These are phyloP conservation scores for Jaculus jaculus DNA, from an alignment of 2,113 vertebrate species.

Conservation along the genomic window DNA sequence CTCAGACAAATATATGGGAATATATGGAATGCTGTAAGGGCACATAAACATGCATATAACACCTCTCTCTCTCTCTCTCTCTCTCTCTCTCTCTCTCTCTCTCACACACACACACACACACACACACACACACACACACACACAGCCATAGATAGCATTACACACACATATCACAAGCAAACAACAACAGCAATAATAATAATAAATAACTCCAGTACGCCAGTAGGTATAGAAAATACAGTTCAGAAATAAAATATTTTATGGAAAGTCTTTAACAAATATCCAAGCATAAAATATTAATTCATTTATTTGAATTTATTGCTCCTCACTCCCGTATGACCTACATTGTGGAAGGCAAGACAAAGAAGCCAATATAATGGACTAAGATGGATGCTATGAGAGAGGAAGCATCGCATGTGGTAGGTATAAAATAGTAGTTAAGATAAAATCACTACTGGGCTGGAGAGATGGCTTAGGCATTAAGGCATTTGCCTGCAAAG, in stretches of 20 bases:
- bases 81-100: too few relatives aligned
- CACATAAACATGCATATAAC: too few relatives aligned
- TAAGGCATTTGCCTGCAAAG: too few relatives aligned
- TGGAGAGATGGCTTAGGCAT: too few relatives aligned
- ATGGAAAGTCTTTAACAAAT: neutral
- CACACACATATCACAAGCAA: too few relatives aligned
- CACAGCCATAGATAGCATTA: too few relatives aligned
- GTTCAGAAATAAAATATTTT: neutral
- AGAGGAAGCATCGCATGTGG: neutral
- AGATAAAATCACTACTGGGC: neutral
- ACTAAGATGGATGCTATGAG: neutral
- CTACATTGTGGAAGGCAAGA: neutral
- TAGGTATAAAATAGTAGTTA: neutral
- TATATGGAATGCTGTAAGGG: too few relatives aligned
- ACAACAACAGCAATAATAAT: neutral
- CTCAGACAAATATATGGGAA: too few relatives aligned
- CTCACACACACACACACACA: too few relatives aligned
- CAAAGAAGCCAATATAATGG: neutral
- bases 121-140: too few relatives aligned
- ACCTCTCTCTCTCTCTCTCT: too few relatives aligned
- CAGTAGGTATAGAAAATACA: neutral
- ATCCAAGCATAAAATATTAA: neutral
- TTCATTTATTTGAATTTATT: neutral
- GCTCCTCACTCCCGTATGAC: neutral
- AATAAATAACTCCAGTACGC: neutral